Base-by-base conservation (phyloP, 2,797 vertebrate genomes). In the Pelodytes ibericus region DNA sequence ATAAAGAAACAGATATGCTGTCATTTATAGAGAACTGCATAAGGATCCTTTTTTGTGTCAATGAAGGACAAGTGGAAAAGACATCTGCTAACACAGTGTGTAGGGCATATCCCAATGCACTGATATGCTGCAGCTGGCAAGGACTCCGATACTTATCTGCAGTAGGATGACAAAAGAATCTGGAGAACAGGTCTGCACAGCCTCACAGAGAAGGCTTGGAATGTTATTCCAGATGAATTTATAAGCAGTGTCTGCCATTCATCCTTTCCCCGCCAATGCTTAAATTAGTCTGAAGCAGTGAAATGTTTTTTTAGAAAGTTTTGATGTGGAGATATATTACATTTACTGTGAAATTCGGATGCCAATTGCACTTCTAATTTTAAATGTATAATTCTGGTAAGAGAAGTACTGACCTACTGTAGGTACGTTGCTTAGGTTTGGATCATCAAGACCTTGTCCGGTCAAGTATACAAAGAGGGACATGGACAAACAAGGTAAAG, bases 1-100 rank as follows among this genome's bases (percentile, higher is more conserved):
- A 83, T 0, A 4, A 44, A 44, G 81, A 82, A 86, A 82, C 72
- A 82, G 72, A 79, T 79, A 74, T 20, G 2, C 56, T 81, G 16
- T 39, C 18, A 25, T 75, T 63, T 79, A 67, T 1, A 79, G 15
- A 72, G 74, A 71, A 49, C 77, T 70, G 27, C 31, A 18, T 30
- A 67, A 2, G 2, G 29, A 77, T 62, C 79, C 8, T 47, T 44
- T 57, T 22, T 66, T 59, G 31, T 65, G 26, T 58, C 39, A 31
- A 60, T 75, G 63, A 68, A 75, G 64, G 57, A 20, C 0, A 68
- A 0, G 80, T 24, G 47, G 59, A 74, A 72, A 62, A 61, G 51
- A 58, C 82, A 80, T 80, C 81, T 76, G 81, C 77, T 33, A 0
- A 78, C 39, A 68, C 57, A 71, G 65, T 75, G 67, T 71, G 67